Evolutionary conservation across 2,797 vertebrate genomes (phyloP), one percentile per base, ranked within the genome.

Genomic region (Ctenosaura bakeri): DNA sequence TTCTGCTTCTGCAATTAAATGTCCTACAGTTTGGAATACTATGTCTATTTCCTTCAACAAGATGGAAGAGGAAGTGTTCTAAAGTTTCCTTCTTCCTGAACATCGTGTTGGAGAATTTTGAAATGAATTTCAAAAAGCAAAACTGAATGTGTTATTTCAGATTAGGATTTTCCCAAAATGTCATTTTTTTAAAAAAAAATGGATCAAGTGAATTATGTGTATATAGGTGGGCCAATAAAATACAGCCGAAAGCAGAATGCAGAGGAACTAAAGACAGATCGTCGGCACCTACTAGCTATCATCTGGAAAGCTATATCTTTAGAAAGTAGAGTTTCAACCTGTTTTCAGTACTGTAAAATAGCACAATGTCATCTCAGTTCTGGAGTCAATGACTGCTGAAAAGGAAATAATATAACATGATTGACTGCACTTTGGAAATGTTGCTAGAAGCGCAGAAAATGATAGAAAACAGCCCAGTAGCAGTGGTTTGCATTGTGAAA

Each of bases 331-430:
- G 32, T 84, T 42, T 85, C 66, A 84, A 66, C 71, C 10, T 62
- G 62, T 89, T 84, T 66, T 84, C 82, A 32, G 18, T 52, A 46
- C 42, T 38, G 52, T 82, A 78, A 50, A 88, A 78, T 56, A 69
- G 80, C 86, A 56, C 29, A 26, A 50, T 50, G 38, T 90, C 85
- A 88, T 62, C 14, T 8, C 79, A 90, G 83, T 91, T 90, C 89
- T 90, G 71, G 62, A 76, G 76, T 78, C 81, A 38, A n/a, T 69
- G 73, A 18, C 42, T 64, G 42, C 59, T 84, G 24, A 71, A 89
- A 89, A 14, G 32, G 66, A 89, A 83, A 77, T 77, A 83, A 89
- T 76, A 88, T 35, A 62, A 89, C 54, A 83, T 52, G 54, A 77
- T 77, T 77, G 71, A 83, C 81, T 77, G 24, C 56, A 64, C 29